Base-by-base conservation (phyloP, 2,797 vertebrate species). In the Psittacula derbiana region DNA sequence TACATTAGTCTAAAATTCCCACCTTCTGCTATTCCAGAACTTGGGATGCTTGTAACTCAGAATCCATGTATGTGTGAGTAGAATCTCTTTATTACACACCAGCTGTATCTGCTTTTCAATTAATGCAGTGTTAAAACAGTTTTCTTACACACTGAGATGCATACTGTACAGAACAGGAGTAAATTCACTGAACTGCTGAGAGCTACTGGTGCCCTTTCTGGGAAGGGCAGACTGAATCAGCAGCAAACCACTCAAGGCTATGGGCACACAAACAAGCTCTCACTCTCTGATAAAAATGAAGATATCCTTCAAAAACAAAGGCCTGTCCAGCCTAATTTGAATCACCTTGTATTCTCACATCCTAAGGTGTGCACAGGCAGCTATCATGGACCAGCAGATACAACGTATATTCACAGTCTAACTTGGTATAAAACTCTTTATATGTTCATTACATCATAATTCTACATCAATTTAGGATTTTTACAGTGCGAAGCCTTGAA, bases 381-480 rank as follows among this genome's bases (percentile, higher is more conserved):
- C 60, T 66, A 19, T 0, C 61, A 66, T 15, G 47, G 81, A 57
- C 13, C 53, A 71, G 69, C 53, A 90, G 49, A 79, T 41, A 60
- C 76, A 58, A 33, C 4, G 14, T 7, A 62, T 31, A 50, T n/a
- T 75, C 62, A 69, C 11, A 46, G 62, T 20, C 50, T 66, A 53
- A 80, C 44, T 70, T 84, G 44, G 55, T 84, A 66, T 90, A 50
- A 27, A 95, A 84, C 81, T 69, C 52, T 80, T 87, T 53, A 2
- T 44, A 23, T 78, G 66, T 57, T 62, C 70, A 60, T 36, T 36
- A 58, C 33, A 58, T 58, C 57, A 36, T 58, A 7, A 52, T 40
- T 88, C 80, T 75, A 84, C 53, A 71, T 69, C 76, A 79, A 71
- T 84, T 80, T 88, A 43, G 62, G 67, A 88, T 93, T 93, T 88